These are phyloP conservation scores for Copidosoma floridanum DNA, from an alignment of 1,140 invertebrate species.

Conservation along the genomic window DNA sequence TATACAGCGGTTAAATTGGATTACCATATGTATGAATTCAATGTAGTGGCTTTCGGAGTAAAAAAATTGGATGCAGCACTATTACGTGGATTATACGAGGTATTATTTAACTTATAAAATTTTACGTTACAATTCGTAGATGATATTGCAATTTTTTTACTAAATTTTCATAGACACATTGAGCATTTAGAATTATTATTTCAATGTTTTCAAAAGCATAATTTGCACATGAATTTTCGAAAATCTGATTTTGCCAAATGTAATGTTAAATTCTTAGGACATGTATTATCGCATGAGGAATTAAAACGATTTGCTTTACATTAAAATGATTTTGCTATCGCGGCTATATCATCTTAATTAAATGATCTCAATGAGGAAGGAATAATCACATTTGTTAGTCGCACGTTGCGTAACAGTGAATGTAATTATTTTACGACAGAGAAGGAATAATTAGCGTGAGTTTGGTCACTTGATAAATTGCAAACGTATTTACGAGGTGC, in stretches of 20 bases:
- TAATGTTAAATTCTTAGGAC: background rate
- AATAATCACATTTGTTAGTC: no score
- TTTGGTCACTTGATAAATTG: slow-evolving; percentile 49
- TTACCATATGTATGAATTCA: background rate
- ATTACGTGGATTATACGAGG: background rate
- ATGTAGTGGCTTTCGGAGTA: background rate
- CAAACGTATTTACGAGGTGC: slow-evolving; percentile 35
- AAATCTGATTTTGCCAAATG: background rate
- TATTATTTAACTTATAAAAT: background rate
- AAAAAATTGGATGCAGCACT: background rate
- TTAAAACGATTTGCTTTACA: slow-evolving; percentile 34
- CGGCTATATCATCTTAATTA: no score
- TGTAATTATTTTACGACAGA: slow-evolving; percentile 46
- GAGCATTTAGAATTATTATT: background rate
- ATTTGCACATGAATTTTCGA: background rate
- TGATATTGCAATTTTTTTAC: background rate
- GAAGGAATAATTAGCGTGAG: slow-evolving; percentile 47
- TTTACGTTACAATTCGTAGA: background rate
- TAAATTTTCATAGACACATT: background rate
- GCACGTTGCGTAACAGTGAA: slow-evolving; percentile 28
- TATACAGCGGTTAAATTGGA: background rate
- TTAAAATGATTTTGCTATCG: slow-evolving; percentile 30
- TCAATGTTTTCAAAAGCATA: background rate
- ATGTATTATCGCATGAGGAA: background rate
- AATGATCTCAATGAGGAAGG: no score